Conservation (phyloP, 2,888 invertebrate genomes). For the Agelastica alni region DNA sequence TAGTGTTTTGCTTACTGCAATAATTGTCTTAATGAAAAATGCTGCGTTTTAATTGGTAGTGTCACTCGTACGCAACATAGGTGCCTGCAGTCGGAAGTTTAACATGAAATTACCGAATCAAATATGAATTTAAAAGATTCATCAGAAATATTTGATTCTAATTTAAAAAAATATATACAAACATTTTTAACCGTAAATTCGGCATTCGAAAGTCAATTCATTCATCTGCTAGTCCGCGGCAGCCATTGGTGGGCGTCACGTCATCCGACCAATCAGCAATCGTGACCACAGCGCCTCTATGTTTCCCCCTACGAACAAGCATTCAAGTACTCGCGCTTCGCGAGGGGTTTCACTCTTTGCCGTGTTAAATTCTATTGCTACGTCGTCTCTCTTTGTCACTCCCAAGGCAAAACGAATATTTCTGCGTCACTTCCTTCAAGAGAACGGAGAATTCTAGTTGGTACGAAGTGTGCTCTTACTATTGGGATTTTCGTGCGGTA, state of each 20-base stretch:
- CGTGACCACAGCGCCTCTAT: constrained; percentile 20
- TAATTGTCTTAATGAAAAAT: no score
- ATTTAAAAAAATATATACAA: no score
- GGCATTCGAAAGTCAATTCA: constrained; percentile 20
- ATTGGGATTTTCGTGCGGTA: constrained; percentile 12
- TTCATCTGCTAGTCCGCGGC: constrained; percentile 34
- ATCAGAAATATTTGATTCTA: no score
- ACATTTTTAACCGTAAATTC: not conserved
- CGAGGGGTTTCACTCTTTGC: constrained; percentile 2
- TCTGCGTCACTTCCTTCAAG: not conserved
- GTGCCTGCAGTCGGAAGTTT: no score
- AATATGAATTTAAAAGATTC: no score
- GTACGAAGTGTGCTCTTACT: not conserved
- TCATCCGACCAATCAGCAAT: constrained; percentile 33
- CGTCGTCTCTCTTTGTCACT: not conserved
- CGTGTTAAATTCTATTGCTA: constrained; percentile 1
- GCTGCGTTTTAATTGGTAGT: no score
- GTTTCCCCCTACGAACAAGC: constrained; percentile 10
- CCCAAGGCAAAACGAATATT: not conserved
- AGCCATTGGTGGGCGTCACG: constrained; percentile 46
- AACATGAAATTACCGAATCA: no score
- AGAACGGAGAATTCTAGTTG: constrained; percentile 8
- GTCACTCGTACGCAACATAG: no score
- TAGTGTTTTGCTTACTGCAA: no score
- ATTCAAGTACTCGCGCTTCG: constrained; percentile 18